Evolutionary conservation across 2,888 invertebrate species (phyloP), one percentile per base, ranked within the genome.

Genomic region (Encarsia formosa): DNA sequence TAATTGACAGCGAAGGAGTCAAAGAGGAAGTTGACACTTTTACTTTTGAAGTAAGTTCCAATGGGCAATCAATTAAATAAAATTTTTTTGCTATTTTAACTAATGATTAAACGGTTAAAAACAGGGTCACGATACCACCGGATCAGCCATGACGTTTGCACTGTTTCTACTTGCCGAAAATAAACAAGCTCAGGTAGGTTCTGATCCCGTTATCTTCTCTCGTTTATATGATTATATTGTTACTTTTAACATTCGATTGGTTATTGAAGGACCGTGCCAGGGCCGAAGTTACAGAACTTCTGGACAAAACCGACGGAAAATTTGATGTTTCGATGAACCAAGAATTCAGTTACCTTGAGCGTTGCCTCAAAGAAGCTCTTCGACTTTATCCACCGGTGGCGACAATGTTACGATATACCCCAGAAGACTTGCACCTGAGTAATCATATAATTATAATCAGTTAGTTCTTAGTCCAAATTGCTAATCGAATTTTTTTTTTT

Each of bases 281-380:
- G 49, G 46, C 52, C 18, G 65, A 65, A 59, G 42, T 65, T 23
- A 74, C 71, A 2, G 71, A 75, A 47, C 77, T 79, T 0, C 64
- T 75, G 1, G 71, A 78, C 52, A 81, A 82, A 67, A 73, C 77
- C 16, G 64, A 71, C 16, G 77, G 71, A 1, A 75, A 79, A 3
- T 67, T 76, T 0, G 76, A 79, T 2, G 78, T 76, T 4, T 77
- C 80, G 35, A 83, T 84, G 61, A 68, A 86, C 15, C 70, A 80
- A 56, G 78, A 80, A 50, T 81, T 86, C 81, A 78, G 78, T 51
- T 86, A 85, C 63, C 75, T 86, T 56, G 86, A 86, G 60, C 80
- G 81, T 60, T 85, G 84, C 59, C 82, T 86, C 40, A 86, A 86
- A 67, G 86, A 86, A 67, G 77, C 83, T 0, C 63, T 86, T 48